phyloP scores from a whole-genome alignment of 1,140 invertebrate genomes.

The Neelides sp. region DNA sequence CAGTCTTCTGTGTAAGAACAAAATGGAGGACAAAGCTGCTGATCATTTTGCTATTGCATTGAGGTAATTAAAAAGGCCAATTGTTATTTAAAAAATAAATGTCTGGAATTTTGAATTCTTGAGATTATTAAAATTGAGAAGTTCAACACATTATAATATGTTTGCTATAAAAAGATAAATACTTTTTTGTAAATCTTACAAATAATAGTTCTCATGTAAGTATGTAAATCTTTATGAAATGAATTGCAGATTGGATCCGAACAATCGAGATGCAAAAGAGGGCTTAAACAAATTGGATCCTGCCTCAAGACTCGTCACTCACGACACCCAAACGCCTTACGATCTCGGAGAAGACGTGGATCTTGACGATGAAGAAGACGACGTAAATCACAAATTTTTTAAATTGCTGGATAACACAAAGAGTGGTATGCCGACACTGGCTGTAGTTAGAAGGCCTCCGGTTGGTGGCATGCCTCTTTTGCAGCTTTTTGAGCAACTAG shows the following conservation, averaged over 20 bases:
- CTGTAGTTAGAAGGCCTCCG: too few species aligned
- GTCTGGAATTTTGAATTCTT: not conserved
- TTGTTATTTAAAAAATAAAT: not conserved
- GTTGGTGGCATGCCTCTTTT: too few species aligned
- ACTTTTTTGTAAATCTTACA: too few species aligned
- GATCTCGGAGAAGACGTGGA: slow-evolving; percentile 44
- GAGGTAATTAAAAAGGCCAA: slow-evolving; percentile 39
- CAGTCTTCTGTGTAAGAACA: slow-evolving; percentile 44
- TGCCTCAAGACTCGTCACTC: slow-evolving; percentile 35
- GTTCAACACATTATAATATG: not conserved
- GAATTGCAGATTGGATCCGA: slow-evolving; percentile 52
- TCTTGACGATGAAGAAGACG: slow-evolving; percentile 39
- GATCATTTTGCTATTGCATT: slow-evolving; percentile 57
- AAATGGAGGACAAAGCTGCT: slow-evolving; percentile 55
- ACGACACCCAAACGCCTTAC: slow-evolving; percentile 44
- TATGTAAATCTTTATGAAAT: too few species aligned
- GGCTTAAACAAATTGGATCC: slow-evolving; percentile 54
- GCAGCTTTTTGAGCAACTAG: too few species aligned
- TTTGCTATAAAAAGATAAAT: not conserved
- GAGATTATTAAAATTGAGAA: slow-evolving; percentile 7
- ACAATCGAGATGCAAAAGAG: slow-evolving; percentile 52
- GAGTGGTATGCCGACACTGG: too few species aligned
- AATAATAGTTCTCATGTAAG: too few species aligned
- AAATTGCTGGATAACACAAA: too few species aligned
- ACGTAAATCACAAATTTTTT: too few species aligned